Conservation (phyloP, 2,888 invertebrate species). For the Elegia similella region DNA sequence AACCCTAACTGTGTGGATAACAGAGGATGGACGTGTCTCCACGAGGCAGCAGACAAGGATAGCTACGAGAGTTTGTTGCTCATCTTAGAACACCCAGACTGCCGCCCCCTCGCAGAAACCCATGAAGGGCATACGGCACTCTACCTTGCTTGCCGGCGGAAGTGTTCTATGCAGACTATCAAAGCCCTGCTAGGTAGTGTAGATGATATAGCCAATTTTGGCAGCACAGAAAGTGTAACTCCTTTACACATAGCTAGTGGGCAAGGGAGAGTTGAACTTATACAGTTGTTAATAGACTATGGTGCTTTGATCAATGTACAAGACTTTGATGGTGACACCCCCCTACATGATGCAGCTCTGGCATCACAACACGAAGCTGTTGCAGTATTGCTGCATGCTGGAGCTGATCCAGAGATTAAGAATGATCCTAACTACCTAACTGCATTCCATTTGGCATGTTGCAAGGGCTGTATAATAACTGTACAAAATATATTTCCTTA, state of each 20-base stretch:
- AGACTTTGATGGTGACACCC: conserved; percentile 76
- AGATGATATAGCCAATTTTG: conserved; percentile 64
- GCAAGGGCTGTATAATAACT: conserved; percentile 55
- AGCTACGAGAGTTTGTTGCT: conserved; percentile 58
- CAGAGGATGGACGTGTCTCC: conserved; percentile 78
- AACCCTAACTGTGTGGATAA: conserved; percentile 76
- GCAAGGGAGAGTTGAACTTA: conserved; percentile 61
- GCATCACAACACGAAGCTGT: conserved; percentile 50
- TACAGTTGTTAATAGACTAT: conserved; percentile 61
- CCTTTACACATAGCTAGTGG: conserved; percentile 66
- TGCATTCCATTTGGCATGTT: conserved; percentile 71
- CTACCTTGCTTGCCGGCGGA: conserved; percentile 65
- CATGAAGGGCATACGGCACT: conserved; percentile 76
- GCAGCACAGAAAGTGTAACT: conserved; percentile 70
- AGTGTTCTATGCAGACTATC: conserved; percentile 55
- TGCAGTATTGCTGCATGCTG: conserved; percentile 59
- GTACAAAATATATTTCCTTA: conserved; percentile 57
- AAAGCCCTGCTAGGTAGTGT: conserved; percentile 56
- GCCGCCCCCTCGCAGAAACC: conserved; percentile 61
- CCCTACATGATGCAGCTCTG: conserved; percentile 69
- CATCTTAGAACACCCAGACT: conserved; percentile 57
- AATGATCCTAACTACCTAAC: conserved; percentile 59
- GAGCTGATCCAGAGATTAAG: conserved; percentile 61
- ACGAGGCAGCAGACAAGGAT: conserved; percentile 73
- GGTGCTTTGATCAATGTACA: conserved; percentile 66